phyloP scores from a whole-genome alignment of 1,140 invertebrate genomes.

The Saccostrea echinata region DNA sequence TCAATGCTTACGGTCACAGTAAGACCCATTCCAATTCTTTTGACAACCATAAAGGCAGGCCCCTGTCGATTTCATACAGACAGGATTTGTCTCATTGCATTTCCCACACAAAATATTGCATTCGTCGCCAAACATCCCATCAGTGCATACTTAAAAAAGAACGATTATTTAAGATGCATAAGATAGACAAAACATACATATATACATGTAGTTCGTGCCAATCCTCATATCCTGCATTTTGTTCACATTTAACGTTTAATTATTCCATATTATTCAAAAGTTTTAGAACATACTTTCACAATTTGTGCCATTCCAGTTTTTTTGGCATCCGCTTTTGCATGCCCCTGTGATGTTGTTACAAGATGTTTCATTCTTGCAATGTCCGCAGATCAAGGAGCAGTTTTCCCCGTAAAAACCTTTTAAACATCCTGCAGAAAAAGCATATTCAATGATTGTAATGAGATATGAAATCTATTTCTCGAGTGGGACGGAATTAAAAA shows the following conservation, averaged over 20 bases:
- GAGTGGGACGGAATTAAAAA: no score
- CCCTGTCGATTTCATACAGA: background rate
- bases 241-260: no score
- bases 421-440: background rate
- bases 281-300: background rate
- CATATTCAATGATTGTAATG: background rate
- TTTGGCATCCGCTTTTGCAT: background rate
- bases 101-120: background rate
- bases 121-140: background rate
- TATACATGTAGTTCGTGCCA: background rate
- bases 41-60: background rate
- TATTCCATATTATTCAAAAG: background rate
- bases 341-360: background rate
- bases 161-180: background rate
- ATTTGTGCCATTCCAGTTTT: background rate
- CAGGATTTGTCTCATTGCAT: background rate
- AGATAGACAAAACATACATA: background rate
- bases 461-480: no score
- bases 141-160: background rate
- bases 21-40: background rate
- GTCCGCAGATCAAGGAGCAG: background rate
- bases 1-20: background rate
- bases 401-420: background rate
- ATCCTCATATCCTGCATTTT: no score
- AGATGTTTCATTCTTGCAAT: background rate